Evolutionary conservation across 53 echinoderm and acorn worm genomes (phyloP), one percentile per base, ranked within the genome.

Genomic region (Apostichopus leukothele): DNA sequence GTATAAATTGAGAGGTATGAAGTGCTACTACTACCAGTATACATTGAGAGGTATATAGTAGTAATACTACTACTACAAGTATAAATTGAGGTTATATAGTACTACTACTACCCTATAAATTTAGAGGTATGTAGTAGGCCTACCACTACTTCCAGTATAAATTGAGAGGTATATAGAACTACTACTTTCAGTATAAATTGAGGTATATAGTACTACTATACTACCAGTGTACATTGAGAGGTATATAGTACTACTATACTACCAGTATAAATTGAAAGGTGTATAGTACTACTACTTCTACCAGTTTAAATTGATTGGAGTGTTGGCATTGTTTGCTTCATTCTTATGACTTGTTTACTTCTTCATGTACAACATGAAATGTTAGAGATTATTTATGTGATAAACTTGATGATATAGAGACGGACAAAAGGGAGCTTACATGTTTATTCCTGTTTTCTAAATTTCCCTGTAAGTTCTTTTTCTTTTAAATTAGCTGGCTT

Each of bases 401-500:
- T 52, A 20, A 53, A 52, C 23, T 21, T 57, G 55, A 23, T 20
- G 59, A 22, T 51, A 22, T 81, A 81, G 54, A 81, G 55, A 54
- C 9, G 51, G n/a, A 57, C 18, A 22, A 22, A 22, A 71, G 54
- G 14, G 51, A 80, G 55, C 53, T 81, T 57, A 22, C 55, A 54
- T 81, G 19, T 4, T 81, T 54, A 23, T 57, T 50, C 22, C 19
- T 16, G 19, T 81, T 57, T 57, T 23, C 20, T 19, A 54, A 53
- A 57, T 54, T 81, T 81, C 54, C 81, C 59, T 54, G 53, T 59
- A 81, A 81, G 18, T 71, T 19, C 71, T 19, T 18, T 68, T 68
- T 71, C 18, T 71, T 71, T 71, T 16, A 51, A 53, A 54, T 81
- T 86, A 86, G 86, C 86, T 86, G 26, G 86, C 86, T 67, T 83